Percentiles rank a stretch among this genome's conserved stretches.
These are phyloP conservation scores for Trypoxylus dichotomus DNA, from an alignment of 1,140 invertebrate genomes.

Conservation along the genomic window DNA sequence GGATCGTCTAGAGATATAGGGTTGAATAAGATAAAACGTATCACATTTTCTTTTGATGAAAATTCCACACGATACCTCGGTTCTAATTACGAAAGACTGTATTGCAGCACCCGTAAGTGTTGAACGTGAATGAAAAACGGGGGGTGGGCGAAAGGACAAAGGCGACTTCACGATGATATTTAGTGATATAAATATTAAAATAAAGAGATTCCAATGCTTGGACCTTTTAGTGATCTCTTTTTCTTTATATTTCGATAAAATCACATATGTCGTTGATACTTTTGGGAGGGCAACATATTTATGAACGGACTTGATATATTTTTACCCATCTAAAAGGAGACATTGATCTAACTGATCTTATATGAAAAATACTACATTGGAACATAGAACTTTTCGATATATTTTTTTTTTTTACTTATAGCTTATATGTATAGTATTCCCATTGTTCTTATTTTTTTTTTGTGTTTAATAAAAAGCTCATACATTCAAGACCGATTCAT, in stretches of 20 bases:
- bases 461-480: conserved; percentile 38
- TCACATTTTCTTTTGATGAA: too few species aligned
- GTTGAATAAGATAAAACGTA: too few species aligned
- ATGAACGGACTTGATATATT: conserved; percentile 50
- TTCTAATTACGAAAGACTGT: not conserved
- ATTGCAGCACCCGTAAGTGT: not conserved
- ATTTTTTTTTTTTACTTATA: not conserved
- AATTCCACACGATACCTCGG: not conserved
- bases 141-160: too few species aligned
- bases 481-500: conserved; percentile 22
- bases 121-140: not conserved
- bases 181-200: not conserved
- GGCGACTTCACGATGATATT: not conserved
- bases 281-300: conserved; percentile 44
- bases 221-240: conserved; percentile 29
- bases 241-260: not conserved
- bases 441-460: conserved; percentile 27
- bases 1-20: too few species aligned
- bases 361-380: conserved; percentile 32
- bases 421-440: conserved; percentile 7
- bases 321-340: conserved; percentile 39
- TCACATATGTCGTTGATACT: conserved; percentile 47
- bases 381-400: conserved; percentile 19
- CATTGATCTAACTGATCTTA: conserved; percentile 34
- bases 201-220: conserved; percentile 15